phyloP scores from a whole-genome alignment of 2,888 invertebrate species.

The Amaurobius ferox region DNA sequence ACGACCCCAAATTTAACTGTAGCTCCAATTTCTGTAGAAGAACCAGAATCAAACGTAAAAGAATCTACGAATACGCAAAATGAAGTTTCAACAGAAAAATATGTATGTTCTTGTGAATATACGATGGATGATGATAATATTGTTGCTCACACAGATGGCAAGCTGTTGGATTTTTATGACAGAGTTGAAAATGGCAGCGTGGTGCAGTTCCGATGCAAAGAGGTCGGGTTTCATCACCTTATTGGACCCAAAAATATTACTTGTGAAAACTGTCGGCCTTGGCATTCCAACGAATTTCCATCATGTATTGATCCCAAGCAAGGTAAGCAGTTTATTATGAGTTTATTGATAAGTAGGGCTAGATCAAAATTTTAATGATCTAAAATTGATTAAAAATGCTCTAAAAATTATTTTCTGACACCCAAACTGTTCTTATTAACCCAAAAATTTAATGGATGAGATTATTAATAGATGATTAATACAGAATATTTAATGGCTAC shows the following conservation, averaged over 20 bases:
- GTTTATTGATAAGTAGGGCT: too few relatives aligned
- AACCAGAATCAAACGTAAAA: too few relatives aligned
- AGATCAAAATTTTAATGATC: too few relatives aligned
- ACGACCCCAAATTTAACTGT: too few relatives aligned
- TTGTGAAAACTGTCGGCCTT: slow-evolving; percentile 14
- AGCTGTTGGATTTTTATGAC: neutral
- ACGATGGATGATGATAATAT: neutral
- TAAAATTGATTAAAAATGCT: too few relatives aligned
- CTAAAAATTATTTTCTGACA: too few relatives aligned
- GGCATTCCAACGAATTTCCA: slow-evolving; percentile 33
- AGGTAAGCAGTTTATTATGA: slow-evolving; percentile 18
- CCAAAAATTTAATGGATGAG: too few relatives aligned
- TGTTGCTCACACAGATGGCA: slow-evolving; percentile 19
- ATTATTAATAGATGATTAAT: too few relatives aligned
- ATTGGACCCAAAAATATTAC: slow-evolving; percentile 15
- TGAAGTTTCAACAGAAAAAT: neutral
- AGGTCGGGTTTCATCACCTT: slow-evolving; percentile 13
- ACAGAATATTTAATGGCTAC: too few relatives aligned
- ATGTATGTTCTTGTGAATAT: slow-evolving; percentile 31
- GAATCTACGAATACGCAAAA: too few relatives aligned
- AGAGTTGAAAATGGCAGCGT: slow-evolving; percentile 7
- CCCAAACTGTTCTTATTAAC: too few relatives aligned
- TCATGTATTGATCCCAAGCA: neutral
- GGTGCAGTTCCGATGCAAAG: slow-evolving; percentile 24
- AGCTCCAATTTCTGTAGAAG: too few relatives aligned